Conservation (phyloP, 2,888 invertebrate genomes). For the Zhuqinia jingwanae region DNA sequence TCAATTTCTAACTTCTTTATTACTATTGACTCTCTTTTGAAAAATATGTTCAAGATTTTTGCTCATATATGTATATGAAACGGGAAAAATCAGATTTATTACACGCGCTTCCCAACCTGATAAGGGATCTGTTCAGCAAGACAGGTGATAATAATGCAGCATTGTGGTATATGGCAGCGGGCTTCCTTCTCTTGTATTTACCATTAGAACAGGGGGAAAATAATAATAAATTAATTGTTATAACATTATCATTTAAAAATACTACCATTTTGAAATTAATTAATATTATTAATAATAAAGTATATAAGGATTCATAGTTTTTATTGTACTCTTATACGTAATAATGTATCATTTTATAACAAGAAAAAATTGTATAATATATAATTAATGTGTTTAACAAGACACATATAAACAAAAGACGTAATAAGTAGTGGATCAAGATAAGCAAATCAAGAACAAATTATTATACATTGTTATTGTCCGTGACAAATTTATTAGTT, state of each 20-base stretch:
- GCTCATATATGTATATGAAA: slow-evolving; percentile 21
- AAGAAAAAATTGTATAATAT: background rate
- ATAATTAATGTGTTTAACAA: slow-evolving; percentile 3
- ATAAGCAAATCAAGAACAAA: background rate
- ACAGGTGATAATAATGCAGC: background rate
- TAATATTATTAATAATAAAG: slow-evolving; percentile 30
- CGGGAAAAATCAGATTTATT: slow-evolving; percentile 48
- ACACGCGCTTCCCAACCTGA: slow-evolving; percentile 39
- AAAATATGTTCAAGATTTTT: slow-evolving; percentile 7
- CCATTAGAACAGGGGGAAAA: background rate
- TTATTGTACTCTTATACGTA: background rate
- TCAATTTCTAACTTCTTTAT: slow-evolving; percentile 41
- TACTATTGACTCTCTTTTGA: slow-evolving; percentile 10
- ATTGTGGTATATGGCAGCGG: too few species aligned
- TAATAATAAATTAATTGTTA: background rate
- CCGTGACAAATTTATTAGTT: slow-evolving; percentile 51
- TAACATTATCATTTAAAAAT: slow-evolving; percentile 15
- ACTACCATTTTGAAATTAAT: slow-evolving; percentile 8
- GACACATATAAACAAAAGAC: background rate
- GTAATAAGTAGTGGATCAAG: too few species aligned
- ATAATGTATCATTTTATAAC: background rate
- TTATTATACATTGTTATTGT: slow-evolving; percentile 26
- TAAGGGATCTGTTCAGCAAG: slow-evolving; percentile 16
- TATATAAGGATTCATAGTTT: background rate
- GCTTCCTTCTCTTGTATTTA: too few species aligned